These are phyloP conservation scores for Cynodonichthys magdalenae DNA, from an alignment of 2,797 vertebrate species.

Conservation along the genomic window DNA sequence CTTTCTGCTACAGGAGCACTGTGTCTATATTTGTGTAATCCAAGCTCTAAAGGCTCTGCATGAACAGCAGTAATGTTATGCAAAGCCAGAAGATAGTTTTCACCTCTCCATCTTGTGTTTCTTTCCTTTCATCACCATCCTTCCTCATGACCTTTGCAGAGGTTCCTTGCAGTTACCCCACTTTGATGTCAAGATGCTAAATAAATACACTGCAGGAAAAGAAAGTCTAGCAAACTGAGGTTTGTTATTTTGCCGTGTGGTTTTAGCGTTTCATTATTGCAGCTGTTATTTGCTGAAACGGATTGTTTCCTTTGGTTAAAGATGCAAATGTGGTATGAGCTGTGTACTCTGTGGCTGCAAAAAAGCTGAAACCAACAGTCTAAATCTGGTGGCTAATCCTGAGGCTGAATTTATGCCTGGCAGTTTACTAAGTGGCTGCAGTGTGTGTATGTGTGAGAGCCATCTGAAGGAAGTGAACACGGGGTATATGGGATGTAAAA, in stretches of 20 bases:
- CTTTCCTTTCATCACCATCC: slow-evolving; percentile 54
- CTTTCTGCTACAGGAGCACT: slow-evolving; percentile 27
- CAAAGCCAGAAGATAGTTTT: slow-evolving; percentile 60
- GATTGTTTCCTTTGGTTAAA: slow-evolving; percentile 7
- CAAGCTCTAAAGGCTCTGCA: slow-evolving; percentile 46
- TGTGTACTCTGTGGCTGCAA: slow-evolving; percentile 42
- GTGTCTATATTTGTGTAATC: slow-evolving; percentile 64
- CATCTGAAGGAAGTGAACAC: slow-evolving; percentile 49
- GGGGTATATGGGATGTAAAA: slow-evolving; percentile 46
- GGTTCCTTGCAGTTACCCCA: slow-evolving; percentile 38
- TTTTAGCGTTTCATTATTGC: background rate
- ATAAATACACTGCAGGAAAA: slow-evolving; percentile 11
- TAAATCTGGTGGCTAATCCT: slow-evolving; percentile 70
- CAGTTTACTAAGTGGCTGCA: slow-evolving; percentile 42
- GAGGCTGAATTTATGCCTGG: slow-evolving; percentile 56
- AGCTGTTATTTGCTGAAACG: slow-evolving; percentile 4
- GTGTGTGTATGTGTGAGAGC: slow-evolving; percentile 9
- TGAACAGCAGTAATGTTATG: slow-evolving; percentile 42
- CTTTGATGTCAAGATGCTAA: slow-evolving; percentile 25
- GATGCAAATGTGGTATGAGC: slow-evolving; percentile 19
- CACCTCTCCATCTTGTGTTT: slow-evolving; percentile 67
- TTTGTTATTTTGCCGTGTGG: background rate
- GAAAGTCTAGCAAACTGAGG: background rate
- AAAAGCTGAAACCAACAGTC: slow-evolving; percentile 51
- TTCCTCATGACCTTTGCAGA: slow-evolving; percentile 52